phyloP scores from a whole-genome alignment of 2,113 vertebrate species.

The Paradoxurus hermaphroditus region DNA sequence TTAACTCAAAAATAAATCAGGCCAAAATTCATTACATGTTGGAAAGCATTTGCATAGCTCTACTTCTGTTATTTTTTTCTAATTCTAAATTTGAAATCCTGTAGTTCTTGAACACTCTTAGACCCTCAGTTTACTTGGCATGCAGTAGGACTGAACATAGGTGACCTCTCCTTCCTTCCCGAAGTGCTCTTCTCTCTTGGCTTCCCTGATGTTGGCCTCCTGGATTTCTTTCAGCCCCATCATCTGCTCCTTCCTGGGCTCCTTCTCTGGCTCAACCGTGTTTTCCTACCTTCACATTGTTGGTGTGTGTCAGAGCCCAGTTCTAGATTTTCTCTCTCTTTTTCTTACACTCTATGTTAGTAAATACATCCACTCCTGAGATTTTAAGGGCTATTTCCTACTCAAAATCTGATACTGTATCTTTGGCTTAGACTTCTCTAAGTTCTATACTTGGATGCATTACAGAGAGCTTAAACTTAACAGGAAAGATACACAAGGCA shows the following conservation, averaged over 20 bases:
- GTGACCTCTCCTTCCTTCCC: background rate
- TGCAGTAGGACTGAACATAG: background rate
- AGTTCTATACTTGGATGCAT: background rate
- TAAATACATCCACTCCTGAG: background rate
- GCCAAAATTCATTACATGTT: slow-evolving; percentile 25
- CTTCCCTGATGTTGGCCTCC: background rate
- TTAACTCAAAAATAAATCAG: slow-evolving; percentile 1
- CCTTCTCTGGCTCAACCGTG: background rate
- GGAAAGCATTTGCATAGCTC: slow-evolving; percentile 48
- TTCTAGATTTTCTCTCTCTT: background rate
- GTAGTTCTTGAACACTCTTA: background rate
- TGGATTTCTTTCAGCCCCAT: background rate
- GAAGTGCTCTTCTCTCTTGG: background rate
- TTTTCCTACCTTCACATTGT: background rate
- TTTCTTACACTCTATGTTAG: background rate
- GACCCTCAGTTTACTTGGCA: background rate
- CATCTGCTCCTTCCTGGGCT: background rate
- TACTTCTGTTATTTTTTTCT: slow-evolving; percentile 11
- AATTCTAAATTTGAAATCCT: background rate
- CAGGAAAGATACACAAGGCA: background rate
- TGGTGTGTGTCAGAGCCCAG: background rate
- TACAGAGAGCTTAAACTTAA: background rate
- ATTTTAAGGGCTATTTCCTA: background rate
- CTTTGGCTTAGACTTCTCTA: background rate
- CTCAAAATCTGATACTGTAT: background rate